A percentile compares a stretch with the other conserved stretches of the same genome.
Conservation (phyloP, 2,113 vertebrate genomes). For the Ursus arctos region DNA sequence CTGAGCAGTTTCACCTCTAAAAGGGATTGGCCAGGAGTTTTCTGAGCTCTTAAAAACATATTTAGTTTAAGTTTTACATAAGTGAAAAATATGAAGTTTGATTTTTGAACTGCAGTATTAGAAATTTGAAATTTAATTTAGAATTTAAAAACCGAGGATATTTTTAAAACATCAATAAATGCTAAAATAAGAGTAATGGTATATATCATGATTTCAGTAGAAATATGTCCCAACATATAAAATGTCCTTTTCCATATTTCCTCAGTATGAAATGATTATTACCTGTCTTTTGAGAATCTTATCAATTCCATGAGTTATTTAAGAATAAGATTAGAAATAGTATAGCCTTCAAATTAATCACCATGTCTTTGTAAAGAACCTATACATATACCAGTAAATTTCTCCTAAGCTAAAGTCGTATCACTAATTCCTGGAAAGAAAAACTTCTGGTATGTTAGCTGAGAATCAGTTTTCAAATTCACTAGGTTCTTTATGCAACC, state of each 20-base stretch:
- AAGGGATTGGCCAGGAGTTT: not conserved
- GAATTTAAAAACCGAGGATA: not conserved
- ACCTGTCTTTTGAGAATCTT: not conserved
- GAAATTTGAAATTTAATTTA: not conserved
- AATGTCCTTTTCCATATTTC: not conserved
- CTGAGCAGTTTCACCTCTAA: not conserved
- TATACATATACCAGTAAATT: not conserved
- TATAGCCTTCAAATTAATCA: not conserved
- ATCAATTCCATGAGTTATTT: not conserved
- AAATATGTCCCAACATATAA: not conserved
- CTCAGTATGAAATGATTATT: not conserved
- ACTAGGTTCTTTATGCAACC: not conserved
- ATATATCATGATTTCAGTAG: not conserved
- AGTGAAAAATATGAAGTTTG: not conserved
- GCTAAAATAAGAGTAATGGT: not conserved
- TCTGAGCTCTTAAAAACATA: not conserved
- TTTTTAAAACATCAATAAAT: not conserved
- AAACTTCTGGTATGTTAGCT: not conserved
- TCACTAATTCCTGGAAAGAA: not conserved
- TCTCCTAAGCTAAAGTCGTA: not conserved
- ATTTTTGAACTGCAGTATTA: not conserved
- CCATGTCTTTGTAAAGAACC: not conserved
- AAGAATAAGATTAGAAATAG: not conserved
- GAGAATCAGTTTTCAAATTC: not conserved
- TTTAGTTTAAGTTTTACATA: not conserved